These are phyloP conservation scores for Drosophila pseudotalamancana DNA, from an alignment of 2,888 invertebrate species.

Conservation along the genomic window DNA sequence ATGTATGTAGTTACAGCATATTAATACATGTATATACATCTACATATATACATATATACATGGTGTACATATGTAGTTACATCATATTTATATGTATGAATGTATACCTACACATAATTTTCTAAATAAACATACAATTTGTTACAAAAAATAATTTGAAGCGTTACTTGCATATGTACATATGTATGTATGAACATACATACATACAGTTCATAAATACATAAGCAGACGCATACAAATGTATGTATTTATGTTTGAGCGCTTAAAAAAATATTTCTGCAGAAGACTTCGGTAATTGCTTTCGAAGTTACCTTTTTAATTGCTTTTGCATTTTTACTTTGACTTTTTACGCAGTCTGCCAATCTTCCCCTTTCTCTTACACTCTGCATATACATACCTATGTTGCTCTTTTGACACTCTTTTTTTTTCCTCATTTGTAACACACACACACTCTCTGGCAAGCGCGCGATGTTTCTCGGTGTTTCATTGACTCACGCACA, in stretches of 20 bases:
- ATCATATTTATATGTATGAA: neutral
- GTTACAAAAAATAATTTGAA: too few relatives aligned
- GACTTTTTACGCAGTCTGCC: neutral
- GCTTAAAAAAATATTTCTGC: neutral
- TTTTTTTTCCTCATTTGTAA: neutral
- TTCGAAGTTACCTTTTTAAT: neutral
- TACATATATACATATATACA: neutral
- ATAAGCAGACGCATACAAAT: neutral
- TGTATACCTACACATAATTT: neutral
- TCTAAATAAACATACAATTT: too few relatives aligned
- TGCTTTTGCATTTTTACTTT: neutral
- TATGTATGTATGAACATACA: neutral
- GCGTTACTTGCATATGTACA: too few relatives aligned
- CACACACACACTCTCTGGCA: neutral
- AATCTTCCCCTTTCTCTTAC: neutral
- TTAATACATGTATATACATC: too few relatives aligned
- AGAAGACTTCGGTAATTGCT: neutral
- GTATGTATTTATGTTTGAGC: neutral
- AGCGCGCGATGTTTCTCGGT: constrained; percentile 16
- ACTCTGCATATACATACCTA: neutral
- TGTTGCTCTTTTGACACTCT: neutral
- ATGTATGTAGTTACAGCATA: neutral
- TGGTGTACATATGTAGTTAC: too few relatives aligned
- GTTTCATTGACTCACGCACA: neutral
- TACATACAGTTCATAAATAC: neutral